These are phyloP conservation scores for Bungarus multicinctus DNA, from an alignment of 2,113 vertebrate genomes.

Conservation along the genomic window DNA sequence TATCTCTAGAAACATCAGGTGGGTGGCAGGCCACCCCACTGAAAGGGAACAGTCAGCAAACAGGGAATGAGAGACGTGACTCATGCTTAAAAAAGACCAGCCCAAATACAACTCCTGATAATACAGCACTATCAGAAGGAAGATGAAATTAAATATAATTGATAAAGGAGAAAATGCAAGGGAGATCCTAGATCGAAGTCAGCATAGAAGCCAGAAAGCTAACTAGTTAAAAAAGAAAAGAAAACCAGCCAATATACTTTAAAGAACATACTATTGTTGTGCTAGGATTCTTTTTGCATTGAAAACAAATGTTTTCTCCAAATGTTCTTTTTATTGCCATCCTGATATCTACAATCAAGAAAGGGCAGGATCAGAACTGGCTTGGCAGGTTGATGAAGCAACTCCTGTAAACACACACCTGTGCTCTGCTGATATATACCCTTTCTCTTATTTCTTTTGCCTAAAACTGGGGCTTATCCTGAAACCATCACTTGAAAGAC, in stretches of 20 bases:
- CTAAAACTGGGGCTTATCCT: neutral
- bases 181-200: neutral
- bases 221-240: no score
- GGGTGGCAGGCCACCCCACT: no score
- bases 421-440: neutral
- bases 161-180: neutral
- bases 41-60: no score
- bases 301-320: neutral
- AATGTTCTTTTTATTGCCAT: neutral
- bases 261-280: neutral
- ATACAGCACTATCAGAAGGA: neutral
- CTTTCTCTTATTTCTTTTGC: neutral
- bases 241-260: no score
- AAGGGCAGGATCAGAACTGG: neutral
- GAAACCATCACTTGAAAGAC: neutral
- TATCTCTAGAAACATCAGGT: no score
- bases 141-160: neutral
- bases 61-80: no score
- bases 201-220: neutral
- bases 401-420: neutral
- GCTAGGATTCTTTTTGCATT: neutral
- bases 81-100: neutral
- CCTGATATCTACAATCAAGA: neutral
- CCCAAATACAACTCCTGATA: neutral
- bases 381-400: neutral